These are phyloP conservation scores for Eudyptes chrysolophus DNA, from an alignment of 2,113 vertebrate genomes.

Conservation along the genomic window DNA sequence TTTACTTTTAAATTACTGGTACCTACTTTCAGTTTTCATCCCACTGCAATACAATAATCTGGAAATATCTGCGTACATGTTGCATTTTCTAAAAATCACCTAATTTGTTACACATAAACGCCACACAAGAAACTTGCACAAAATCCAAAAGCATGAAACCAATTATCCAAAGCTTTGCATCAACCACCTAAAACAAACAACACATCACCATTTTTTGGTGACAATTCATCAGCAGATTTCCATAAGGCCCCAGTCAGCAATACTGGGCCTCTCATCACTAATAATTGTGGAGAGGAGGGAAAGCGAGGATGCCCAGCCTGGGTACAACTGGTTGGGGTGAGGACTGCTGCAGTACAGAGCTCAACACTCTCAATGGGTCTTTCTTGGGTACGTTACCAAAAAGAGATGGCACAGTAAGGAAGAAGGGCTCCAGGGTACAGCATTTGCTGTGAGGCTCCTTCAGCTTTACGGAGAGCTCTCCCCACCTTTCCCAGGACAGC, in stretches of 20 bases:
- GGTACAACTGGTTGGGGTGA: neutral
- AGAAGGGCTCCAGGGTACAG: neutral
- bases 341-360: neutral
- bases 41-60: neutral
- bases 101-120: neutral
- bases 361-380: no score
- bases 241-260: neutral
- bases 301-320: neutral
- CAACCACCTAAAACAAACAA: neutral
- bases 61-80: neutral
- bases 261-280: neutral
- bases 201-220: neutral
- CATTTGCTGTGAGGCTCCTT: neutral
- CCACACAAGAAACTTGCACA: neutral
- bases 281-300: neutral
- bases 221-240: neutral
- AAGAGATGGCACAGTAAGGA: neutral
- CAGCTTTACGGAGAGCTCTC: neutral
- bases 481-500: neutral
- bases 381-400: neutral
- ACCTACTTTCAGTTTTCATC: neutral
- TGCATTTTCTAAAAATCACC: neutral
- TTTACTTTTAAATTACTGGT: neutral
- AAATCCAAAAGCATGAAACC: neutral
- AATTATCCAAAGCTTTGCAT: neutral